A percentile compares a stretch with the other conserved stretches of the same genome.
Conservation (phyloP, 2,888 invertebrate species). For the Meiosimyza platycephala region DNA sequence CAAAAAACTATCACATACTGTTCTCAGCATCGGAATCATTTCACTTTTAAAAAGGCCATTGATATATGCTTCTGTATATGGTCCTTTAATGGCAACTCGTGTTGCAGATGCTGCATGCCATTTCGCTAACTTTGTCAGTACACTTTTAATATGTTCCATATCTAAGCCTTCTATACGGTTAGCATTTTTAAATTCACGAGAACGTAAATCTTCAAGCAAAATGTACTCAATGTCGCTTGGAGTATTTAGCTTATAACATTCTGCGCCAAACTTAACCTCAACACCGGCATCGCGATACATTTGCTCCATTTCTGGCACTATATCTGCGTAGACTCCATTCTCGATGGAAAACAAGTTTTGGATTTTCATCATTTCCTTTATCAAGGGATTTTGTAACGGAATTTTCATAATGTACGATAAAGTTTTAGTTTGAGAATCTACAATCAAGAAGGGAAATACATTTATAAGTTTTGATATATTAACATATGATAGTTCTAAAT, state of each 20-base stretch:
- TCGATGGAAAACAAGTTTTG: constrained; percentile 53
- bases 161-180: constrained; percentile 55
- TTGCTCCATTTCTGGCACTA: constrained; percentile 55
- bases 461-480: neutral
- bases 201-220: constrained; percentile 55
- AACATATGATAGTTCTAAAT: too few relatives aligned
- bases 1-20: constrained; percentile 33
- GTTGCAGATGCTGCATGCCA: constrained; percentile 61
- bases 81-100: constrained; percentile 48
- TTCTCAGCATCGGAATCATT: constrained; percentile 28
- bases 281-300: constrained; percentile 50
- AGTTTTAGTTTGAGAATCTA: constrained; percentile 43
- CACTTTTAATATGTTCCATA: constrained; percentile 53
- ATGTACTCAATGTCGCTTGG: constrained; percentile 45
- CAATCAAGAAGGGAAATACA: neutral
- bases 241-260: constrained; percentile 44
- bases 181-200: constrained; percentile 51
- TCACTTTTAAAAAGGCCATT: constrained; percentile 41
- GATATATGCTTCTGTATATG: constrained; percentile 40
- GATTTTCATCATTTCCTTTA: constrained; percentile 43
- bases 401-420: constrained; percentile 50
- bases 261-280: constrained; percentile 47
- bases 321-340: constrained; percentile 50
- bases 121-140: constrained; percentile 57
- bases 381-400: constrained; percentile 41